These are phyloP conservation scores for Lordiphosa mommai DNA, from an alignment of 1,140 invertebrate genomes.

Conservation along the genomic window DNA sequence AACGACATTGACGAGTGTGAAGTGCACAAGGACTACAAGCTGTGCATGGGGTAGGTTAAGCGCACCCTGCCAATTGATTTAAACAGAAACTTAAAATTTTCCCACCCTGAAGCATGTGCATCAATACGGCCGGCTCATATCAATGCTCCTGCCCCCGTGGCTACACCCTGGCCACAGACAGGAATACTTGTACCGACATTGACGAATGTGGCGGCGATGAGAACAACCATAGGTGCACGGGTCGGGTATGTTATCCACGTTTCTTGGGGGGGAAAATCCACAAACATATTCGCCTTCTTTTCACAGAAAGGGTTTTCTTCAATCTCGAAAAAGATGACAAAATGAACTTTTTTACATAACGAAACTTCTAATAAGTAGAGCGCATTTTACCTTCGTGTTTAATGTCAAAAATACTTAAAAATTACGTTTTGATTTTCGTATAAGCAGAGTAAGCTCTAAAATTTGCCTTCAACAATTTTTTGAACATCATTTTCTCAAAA, in stretches of 20 bases:
- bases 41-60: conserved; percentile 85
- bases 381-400: no score
- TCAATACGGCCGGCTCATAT: conserved; percentile 93
- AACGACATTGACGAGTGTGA: conserved; percentile 94
- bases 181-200: conserved; percentile 91
- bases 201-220: conserved; percentile 88
- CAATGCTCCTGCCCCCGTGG: conserved; percentile 92
- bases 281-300: no score
- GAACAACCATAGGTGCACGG: conserved; percentile 81
- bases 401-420: no score
- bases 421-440: no score
- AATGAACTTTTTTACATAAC: no score
- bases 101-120: conserved; percentile 82
- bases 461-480: no score
- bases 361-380: no score
- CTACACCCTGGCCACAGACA: conserved; percentile 86
- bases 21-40: conserved; percentile 84
- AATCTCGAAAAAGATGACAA: no score
- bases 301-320: no score
- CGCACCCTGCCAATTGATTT: neutral
- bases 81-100: neutral
- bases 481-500: no score
- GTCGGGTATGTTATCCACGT: conserved; percentile 78
- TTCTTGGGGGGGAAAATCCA: no score
- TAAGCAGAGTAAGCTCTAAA: no score